Percentiles rank a stretch among this genome's conserved stretches.
phyloP scores from a whole-genome alignment of 1,140 invertebrate genomes.

The Fopius arisanus region DNA sequence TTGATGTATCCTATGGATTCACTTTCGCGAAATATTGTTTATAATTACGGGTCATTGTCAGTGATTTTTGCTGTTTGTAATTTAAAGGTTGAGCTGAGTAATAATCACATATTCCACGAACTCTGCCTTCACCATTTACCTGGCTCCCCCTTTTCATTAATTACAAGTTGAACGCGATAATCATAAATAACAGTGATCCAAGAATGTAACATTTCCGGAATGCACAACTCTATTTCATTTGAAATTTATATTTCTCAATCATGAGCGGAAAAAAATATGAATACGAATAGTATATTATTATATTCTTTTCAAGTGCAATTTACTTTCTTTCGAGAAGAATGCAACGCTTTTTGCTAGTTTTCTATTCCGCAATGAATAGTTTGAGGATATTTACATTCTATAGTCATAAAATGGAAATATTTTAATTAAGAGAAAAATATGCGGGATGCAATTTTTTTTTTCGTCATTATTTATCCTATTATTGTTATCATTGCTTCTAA shows the following conservation, averaged over 20 bases:
- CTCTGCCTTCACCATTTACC: conserved; percentile 4
- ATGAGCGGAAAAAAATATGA: no score
- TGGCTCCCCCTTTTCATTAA: conserved; percentile 15
- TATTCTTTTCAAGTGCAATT: no score
- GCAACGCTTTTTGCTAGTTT: no score
- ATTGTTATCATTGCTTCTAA: not conserved
- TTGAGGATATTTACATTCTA: no score
- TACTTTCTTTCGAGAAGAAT: no score
- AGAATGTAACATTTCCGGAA: conserved; percentile 4
- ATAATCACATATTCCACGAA: not conserved
- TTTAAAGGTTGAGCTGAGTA: not conserved
- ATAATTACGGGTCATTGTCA: not conserved
- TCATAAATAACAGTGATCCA: not conserved
- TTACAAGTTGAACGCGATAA: not conserved
- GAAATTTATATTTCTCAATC: not conserved
- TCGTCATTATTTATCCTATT: no score
- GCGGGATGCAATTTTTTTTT: no score
- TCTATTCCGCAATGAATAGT: no score
- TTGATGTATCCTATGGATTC: not conserved
- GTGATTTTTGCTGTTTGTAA: not conserved
- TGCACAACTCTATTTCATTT: conserved; percentile 6
- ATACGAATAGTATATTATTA: no score
- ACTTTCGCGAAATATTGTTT: not conserved
- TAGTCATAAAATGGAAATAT: no score
- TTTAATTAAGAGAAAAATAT: no score